Conservation (phyloP, 1,140 invertebrate species). For the Drosophila setifemur region DNA sequence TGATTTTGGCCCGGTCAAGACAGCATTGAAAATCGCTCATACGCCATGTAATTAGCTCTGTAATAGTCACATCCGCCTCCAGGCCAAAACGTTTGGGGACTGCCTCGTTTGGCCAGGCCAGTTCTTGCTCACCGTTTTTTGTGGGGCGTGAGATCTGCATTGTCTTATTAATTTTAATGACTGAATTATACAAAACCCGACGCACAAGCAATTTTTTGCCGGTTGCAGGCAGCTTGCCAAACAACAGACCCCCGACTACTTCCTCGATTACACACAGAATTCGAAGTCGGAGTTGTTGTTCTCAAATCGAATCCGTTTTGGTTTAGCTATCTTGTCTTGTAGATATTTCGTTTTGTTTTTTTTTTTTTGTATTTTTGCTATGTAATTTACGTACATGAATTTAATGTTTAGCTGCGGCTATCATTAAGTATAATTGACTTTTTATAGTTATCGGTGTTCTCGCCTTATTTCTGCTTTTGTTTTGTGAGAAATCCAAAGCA, state of each 20-base stretch:
- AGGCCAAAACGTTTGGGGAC: slow-evolving; percentile 34
- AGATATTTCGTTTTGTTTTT: slow-evolving; percentile 1
- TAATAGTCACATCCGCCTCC: slow-evolving; percentile 47
- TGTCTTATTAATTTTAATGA: slow-evolving; percentile 75
- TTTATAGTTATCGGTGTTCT: slow-evolving; percentile 54
- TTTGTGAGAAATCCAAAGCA: slow-evolving; percentile 37
- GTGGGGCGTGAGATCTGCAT: slow-evolving; percentile 42
- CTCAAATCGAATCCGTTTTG: slow-evolving; percentile 54
- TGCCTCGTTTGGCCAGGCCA: slow-evolving; percentile 23
- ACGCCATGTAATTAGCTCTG: slow-evolving; percentile 51
- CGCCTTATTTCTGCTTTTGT: slow-evolving; percentile 46
- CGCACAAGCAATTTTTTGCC: slow-evolving; percentile 19
- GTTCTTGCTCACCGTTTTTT: slow-evolving; percentile 27
- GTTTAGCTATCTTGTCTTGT: slow-evolving; percentile 27
- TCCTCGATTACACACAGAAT: slow-evolving; percentile 30
- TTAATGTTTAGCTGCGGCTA: slow-evolving; percentile 71
- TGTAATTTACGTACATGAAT: slow-evolving; percentile 48
- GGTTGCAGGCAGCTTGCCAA: slow-evolving; percentile 19
- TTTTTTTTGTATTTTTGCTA: slow-evolving; percentile 24
- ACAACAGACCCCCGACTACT: slow-evolving; percentile 6
- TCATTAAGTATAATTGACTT: slow-evolving; percentile 78
- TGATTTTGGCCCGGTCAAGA: slow-evolving; percentile 10
- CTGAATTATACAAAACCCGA: slow-evolving; percentile 51
- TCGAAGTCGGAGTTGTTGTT: slow-evolving; percentile 8
- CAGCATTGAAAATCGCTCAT: slow-evolving; percentile 41